Base-by-base conservation (phyloP, 2,113 vertebrate species). In the Nothoprocta pentlandii region DNA sequence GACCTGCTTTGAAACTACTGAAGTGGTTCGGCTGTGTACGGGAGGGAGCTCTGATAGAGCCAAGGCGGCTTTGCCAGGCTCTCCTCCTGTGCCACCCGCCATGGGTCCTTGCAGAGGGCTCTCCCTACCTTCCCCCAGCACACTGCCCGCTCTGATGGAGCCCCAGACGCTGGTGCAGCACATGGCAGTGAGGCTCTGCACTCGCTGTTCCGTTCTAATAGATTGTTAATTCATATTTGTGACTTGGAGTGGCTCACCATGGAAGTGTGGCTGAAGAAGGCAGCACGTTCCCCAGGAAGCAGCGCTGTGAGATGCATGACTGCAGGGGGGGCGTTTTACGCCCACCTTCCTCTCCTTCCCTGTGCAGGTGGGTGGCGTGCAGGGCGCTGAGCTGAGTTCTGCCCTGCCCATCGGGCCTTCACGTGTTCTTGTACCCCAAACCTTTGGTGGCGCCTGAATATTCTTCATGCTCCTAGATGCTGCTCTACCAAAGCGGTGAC, bases 361-460 rank as follows among this genome's bases (percentile, higher is more conserved):
- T 1, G 0, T 21, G 32, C 8, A 9, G 1, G 0, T 41, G 22
- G 7, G 22, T 25, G 16, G 39, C 5, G 26, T 4, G 3, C 19
- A 20, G 34, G 68, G 66, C 39, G 13, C 54, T 42, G 80, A 74
- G 85, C 62, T 46, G 44, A 41, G 23, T 21, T 6, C 28, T 25
- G 46, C 76, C 8, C 53, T 2, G 1, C 13, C 16, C 7, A 4
- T 58, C 44, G 58, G 41, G 23, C 87, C 30, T 51, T 51, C 10
- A 4, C 51, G 82, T 68, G 5, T 63, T 64, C 47, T 58, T 74
- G 42, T 49, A n/a, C 54, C 49, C 63, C 44, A 49, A 5, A 36
- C 49, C 34, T 36, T 2, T 41, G 14, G 30, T 42, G 26, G 16
- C 61, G 9, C 49, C 56, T 75, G 34, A 26, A 6, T 25, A 1